phyloP scores from a whole-genome alignment of 2,888 invertebrate species.

The Acanthoscelides obtectus region DNA sequence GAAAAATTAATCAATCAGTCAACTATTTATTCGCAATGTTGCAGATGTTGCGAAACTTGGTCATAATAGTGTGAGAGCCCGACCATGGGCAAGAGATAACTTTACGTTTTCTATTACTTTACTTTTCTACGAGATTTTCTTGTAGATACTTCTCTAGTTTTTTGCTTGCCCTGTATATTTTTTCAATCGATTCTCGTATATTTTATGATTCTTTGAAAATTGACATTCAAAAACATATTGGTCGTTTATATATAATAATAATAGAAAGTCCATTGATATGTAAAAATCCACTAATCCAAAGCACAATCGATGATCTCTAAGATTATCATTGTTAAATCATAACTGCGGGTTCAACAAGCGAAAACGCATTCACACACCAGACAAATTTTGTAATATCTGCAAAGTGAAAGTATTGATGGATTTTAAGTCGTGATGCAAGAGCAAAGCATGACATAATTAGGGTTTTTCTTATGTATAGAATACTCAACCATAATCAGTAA shows the following conservation, averaged over 20 bases:
- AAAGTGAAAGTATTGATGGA: not conserved
- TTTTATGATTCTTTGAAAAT: no score
- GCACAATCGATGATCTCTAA: not conserved
- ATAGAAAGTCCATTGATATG: no score
- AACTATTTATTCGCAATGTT: not conserved
- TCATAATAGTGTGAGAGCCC: not conserved
- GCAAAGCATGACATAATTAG: not conserved
- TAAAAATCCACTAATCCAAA: no score
- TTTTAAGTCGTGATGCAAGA: not conserved
- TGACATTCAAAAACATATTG: no score
- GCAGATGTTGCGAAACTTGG: not conserved
- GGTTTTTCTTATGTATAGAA: not conserved
- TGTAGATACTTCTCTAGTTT: no score
- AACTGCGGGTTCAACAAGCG: not conserved
- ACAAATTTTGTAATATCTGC: not conserved
- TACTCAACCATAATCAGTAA: not conserved
- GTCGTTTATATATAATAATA: no score
- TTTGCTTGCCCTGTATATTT: no score
- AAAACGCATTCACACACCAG: not conserved
- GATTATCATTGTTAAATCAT: not conserved
- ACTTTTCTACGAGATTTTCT: no score
- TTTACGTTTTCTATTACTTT: no score
- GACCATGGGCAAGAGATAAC: no score
- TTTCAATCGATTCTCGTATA: no score
- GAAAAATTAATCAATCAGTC: not conserved